Conservation (phyloP, 2,888 invertebrate species). For the Drosophila differens region DNA sequence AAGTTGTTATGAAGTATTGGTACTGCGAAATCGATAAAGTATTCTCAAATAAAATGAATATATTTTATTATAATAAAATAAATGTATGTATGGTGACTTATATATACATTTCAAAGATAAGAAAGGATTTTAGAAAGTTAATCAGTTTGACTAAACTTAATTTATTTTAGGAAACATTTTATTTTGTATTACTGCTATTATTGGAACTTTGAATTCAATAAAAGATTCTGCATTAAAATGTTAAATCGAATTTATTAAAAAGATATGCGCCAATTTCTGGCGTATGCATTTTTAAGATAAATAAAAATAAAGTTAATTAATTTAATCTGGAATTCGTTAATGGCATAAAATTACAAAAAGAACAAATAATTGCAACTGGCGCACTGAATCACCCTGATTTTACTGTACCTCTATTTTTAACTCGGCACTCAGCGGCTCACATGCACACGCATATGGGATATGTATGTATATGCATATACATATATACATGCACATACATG, state of each 20-base stretch:
- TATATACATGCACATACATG: conserved; percentile 24
- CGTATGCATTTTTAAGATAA: background rate
- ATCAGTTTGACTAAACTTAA: background rate
- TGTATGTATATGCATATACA: conserved; percentile 13
- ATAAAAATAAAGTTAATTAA: background rate
- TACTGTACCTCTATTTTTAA: conserved; percentile 42
- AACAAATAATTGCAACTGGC: background rate
- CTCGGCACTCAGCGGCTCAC: conserved; percentile 1
- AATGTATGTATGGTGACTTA: background rate
- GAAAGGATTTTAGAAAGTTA: background rate
- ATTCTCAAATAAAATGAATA: background rate
- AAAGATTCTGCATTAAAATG: background rate
- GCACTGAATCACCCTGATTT: conserved; percentile 49
- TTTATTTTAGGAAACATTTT: background rate
- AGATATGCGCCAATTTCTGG: background rate
- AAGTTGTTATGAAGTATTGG: background rate
- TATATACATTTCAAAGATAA: background rate
- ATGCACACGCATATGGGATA: conserved; percentile 1
- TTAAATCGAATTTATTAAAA: background rate
- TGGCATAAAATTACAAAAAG: background rate
- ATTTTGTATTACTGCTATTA: background rate
- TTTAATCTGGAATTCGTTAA: background rate
- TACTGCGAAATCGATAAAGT: rapidly evolving
- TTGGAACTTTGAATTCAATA: background rate
- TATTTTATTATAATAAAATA: background rate